Base-by-base conservation (phyloP, 2,113 vertebrate species). In the Clarias magur region DNA sequence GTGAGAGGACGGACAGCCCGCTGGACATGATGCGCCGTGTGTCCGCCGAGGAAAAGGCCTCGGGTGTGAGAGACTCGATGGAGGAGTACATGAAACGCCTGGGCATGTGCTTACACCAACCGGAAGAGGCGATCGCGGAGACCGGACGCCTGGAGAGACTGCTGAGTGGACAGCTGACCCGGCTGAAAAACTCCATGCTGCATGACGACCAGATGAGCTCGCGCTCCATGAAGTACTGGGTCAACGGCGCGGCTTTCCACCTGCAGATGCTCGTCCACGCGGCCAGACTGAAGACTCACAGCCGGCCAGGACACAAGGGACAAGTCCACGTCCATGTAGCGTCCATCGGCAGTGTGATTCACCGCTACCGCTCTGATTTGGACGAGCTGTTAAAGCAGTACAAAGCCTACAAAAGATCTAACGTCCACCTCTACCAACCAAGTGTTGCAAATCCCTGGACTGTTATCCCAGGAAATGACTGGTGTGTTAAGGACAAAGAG, bases 101-200 rank as follows among this genome's bases (percentile, higher is more conserved):
- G 16, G 34, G 53, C 7, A 73, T 84, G 54, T 10, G 60, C 25
- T 15, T 70, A 53, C 25, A 38, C 9, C 38, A 84, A 21, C 65
- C 65, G 11, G 3, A 5, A 54, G 8, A 84, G n/a, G n/a, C 23
- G n/a, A n/a, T 84, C 17, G 53, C 59, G 1, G 83, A 84, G 38
- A 72, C 48, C 34, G 34, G 34, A 34, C 34, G 34, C 34, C 34
- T 13, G 53, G 68, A 84, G n/a, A 73, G 23, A 25, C n/a, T 34
- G 4, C 83, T 84, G n/a, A 84, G 83, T 25, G 27, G 56, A 9
- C 48, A 73, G 68, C 27, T 84, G 65, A 84, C 83, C 54, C n/a
- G n/a, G 5, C 68, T 84, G 53, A 84, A 54, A 42, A 84, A 84
- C 83, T 84, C 83, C 53, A 84, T 84, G 27, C 83, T 84, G 12